Evolutionary conservation across 2,113 vertebrate species (phyloP), one percentile per base, ranked within the genome.

Genomic region (Mustela nigripes): DNA sequence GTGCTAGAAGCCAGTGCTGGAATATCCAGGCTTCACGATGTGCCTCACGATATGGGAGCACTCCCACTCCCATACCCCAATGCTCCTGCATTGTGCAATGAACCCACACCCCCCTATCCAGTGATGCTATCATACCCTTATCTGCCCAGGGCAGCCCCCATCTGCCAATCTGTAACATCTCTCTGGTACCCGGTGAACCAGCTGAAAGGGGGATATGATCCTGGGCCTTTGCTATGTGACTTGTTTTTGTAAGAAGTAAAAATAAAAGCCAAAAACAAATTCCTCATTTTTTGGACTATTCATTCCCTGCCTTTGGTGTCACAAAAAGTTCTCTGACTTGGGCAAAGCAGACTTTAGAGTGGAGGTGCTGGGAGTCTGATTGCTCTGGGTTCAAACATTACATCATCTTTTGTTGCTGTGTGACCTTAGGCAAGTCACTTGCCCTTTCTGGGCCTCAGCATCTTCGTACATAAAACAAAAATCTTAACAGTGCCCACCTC

Each of bases 191-290:
- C 80, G 69, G 79, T 82, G 63, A 96, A 53, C 79, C 80, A 91
- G 76, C 83, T 90, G 87, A 39, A 94, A 63, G 69, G 76, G 78
- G 22, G 21, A n/a, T 21, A 33, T 39, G 94, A 86, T 82, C 79
- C 81, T 73, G 96, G 96, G 94, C 74, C 76, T 90, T 80, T 15
- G 1, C 83, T 97, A 81, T 96, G 94, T 81, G 83, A 78, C 90
- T 92, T 97, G 95, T 96, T 97, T 98, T 96, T 85, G 22, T 95
- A 73, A 56, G 92, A 97, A 95, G 67, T 53, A 60, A 93, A 81
- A 95, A 81, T 69, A 79, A 96, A 80, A 89, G 87, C 90, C 83
- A 93, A 96, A 95, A 98, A 80, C 80, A 97, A 95, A 97, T 97
- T 97, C 95, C 83, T 97, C 58, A 19, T 88, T 62, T 89, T 85